Conservation (phyloP, 2,797 vertebrate species). For the Lacerta agilis region DNA sequence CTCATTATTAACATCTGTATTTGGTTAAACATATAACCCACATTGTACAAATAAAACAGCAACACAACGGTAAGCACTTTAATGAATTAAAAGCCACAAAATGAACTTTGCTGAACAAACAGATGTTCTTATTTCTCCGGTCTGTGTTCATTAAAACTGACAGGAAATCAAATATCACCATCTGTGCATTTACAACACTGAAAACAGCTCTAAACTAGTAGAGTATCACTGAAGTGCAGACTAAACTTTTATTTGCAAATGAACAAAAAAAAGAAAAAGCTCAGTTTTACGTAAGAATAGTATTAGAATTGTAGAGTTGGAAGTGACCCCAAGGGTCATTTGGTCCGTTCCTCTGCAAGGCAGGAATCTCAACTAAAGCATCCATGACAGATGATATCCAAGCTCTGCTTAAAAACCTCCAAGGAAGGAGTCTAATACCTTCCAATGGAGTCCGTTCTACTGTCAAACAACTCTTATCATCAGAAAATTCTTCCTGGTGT, state of each 20-base stretch:
- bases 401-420: too few relatives aligned
- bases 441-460: too few relatives aligned
- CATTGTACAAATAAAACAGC: constrained; percentile 58
- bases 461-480: too few relatives aligned
- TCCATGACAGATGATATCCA: too few relatives aligned
- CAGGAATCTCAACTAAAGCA: too few relatives aligned
- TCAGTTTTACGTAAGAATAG: neutral
- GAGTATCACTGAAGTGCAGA: constrained; percentile 65
- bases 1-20: neutral
- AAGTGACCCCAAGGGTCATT: too few relatives aligned
- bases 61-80: constrained; percentile 66
- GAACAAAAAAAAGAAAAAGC: constrained; percentile 37
- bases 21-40: constrained; percentile 46
- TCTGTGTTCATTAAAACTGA: constrained; percentile 80
- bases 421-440: too few relatives aligned
- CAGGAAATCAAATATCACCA: constrained; percentile 81
- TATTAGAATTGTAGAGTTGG: too few relatives aligned
- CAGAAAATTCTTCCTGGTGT: too few relatives aligned
- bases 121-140: constrained; percentile 79
- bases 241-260: constrained; percentile 43
- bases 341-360: too few relatives aligned
- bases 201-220: constrained; percentile 73
- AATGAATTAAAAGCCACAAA: constrained; percentile 78
- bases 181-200: constrained; percentile 77
- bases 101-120: constrained; percentile 78